Conservation (phyloP, 2,797 vertebrate genomes). For the Sebastes kiyomatsui region DNA sequence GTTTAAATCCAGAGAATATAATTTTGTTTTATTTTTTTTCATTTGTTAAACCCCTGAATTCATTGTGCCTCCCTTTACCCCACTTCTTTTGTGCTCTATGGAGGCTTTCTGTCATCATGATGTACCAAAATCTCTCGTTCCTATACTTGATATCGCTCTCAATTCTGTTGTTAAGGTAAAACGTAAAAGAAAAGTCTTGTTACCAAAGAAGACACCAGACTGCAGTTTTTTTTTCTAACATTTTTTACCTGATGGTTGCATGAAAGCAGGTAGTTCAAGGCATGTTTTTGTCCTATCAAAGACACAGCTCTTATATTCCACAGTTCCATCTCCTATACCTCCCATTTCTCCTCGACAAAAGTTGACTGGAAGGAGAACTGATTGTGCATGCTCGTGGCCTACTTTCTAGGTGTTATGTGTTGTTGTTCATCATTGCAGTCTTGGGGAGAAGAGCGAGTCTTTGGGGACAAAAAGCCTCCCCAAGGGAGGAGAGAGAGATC, state of each 20-base stretch:
- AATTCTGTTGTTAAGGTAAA: background rate
- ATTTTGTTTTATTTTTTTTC: background rate
- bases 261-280: constrained; percentile 6
- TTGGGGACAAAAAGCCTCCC: constrained; percentile 60
- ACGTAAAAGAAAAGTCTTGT: background rate
- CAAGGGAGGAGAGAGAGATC: constrained; percentile 44
- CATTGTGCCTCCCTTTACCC: background rate
- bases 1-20: too few relatives aligned
- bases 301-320: background rate
- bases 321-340: background rate
- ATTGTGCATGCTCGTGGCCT: constrained; percentile 71
- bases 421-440: constrained; percentile 78
- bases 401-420: constrained; percentile 74
- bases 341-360: constrained; percentile 47
- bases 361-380: constrained; percentile 56
- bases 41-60: background rate
- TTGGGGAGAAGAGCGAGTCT: constrained; percentile 62
- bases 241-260: constrained; percentile 10
- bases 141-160: background rate
- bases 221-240: background rate
- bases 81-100: background rate
- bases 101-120: background rate
- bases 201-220: background rate
- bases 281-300: constrained; percentile 30
- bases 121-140: background rate